phyloP scores from a whole-genome alignment of 2,888 invertebrate species.

The Dicycla oo region DNA sequence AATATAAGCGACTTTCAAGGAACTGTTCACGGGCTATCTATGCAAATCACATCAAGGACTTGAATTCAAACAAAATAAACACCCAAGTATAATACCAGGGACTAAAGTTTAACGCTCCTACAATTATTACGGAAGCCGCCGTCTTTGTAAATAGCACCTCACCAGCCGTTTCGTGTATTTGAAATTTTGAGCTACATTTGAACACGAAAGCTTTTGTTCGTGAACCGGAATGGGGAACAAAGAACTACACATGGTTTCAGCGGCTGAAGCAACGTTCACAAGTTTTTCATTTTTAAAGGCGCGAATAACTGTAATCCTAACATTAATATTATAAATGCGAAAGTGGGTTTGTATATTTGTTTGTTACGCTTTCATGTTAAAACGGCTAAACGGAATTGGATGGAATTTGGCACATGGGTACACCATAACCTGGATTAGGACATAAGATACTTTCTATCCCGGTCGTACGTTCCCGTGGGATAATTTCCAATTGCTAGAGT shows the following conservation, averaged over 20 bases:
- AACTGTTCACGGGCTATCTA: slow-evolving; percentile 57
- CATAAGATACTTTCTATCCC: too few species aligned
- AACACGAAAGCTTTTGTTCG: slow-evolving; percentile 76
- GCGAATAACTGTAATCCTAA: slow-evolving; percentile 14
- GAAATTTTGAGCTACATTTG: slow-evolving; percentile 75
- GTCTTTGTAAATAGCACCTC: slow-evolving; percentile 70
- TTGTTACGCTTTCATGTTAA: too few species aligned
- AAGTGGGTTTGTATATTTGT: too few species aligned
- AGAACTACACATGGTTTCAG: slow-evolving; percentile 60
- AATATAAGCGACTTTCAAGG: slow-evolving; percentile 57
- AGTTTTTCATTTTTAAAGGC: slow-evolving; percentile 41
- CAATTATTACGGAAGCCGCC: slow-evolving; percentile 44
- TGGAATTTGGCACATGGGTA: too few species aligned
- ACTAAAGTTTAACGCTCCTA: slow-evolving; percentile 47
- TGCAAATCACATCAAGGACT: slow-evolving; percentile 60
- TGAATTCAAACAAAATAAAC: slow-evolving; percentile 52
- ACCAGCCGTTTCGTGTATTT: slow-evolving; percentile 70
- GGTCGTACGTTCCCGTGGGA: too few species aligned
- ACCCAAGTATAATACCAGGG: slow-evolving; percentile 38
- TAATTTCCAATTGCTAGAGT: too few species aligned
- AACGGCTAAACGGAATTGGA: too few species aligned
- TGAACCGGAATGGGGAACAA: slow-evolving; percentile 68
- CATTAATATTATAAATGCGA: too few species aligned
- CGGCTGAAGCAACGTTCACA: slow-evolving; percentile 57
- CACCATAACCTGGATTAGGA: too few species aligned